Evolutionary conservation across 1,140 invertebrate genomes (phyloP), one percentile per base, ranked within the genome.

Genomic region (Lamellibrachia luymesi): DNA sequence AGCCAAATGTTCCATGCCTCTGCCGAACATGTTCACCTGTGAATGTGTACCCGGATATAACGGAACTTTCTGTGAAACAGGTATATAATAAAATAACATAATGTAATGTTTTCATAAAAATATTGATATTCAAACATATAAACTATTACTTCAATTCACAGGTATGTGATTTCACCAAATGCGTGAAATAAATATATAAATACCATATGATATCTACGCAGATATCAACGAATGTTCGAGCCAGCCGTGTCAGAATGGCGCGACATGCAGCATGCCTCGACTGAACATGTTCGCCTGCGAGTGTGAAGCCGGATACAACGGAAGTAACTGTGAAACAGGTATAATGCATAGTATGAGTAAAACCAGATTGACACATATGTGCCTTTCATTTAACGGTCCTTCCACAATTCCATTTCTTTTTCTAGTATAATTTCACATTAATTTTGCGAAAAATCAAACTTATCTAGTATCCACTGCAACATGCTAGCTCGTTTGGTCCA

Each of bases 21-120:
- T 22, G 0, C 0, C 25, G 64, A 80, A 80, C 64, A 80, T 80
- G 64, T 80, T 80, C 64, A 22, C 7, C 64, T 80, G 64, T 22
- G 49, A 50, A 13, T 91, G 90, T 91, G 49, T 0, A 51, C 2
- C 90, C 22, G 90, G 90, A 91, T 91, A 50, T n/a, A 91, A 6
- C 7, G 90, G 90, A 50, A 51, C 4, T n/a, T 8, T 8, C 10
- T 91, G 90, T 91, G 90, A 91, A 93, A 93, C 90, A 51, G 90
- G 93, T 93, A 91, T 50, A n/a, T 25, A 10, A 50, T 27, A 8
- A 8, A 49, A 4, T 25, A 49, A 27, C 38, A 38, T 38, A 91
- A 25, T 27, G 17, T 13, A 27, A 13, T 50, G 6, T 6, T 50
- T n/a, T 13, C 2, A 80, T 80, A 80, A 22, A 4, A 80, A 6